Evolutionary conservation across 2,888 invertebrate genomes (phyloP).

Genomic region (Acronicta aceris): DNA sequence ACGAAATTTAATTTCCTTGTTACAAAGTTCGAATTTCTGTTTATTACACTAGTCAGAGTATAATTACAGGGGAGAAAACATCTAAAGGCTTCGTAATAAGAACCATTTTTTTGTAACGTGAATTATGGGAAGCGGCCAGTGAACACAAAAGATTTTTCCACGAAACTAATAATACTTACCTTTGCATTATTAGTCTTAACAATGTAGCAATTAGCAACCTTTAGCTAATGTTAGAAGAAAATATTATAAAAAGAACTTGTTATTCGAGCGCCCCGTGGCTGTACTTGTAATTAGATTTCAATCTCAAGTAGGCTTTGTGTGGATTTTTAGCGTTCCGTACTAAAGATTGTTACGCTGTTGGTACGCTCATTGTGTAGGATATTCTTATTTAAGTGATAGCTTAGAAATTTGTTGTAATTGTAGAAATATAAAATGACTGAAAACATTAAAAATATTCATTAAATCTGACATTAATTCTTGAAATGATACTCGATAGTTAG

Average conservation of each 20-base stretch:
- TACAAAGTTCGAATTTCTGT: conserved; percentile 31
- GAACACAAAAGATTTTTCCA: conserved; percentile 43
- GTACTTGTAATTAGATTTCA: conserved; percentile 15
- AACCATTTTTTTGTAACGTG: conserved; percentile 20
- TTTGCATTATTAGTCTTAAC: conserved; percentile 38
- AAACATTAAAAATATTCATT: too few relatives aligned
- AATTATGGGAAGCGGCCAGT: conserved; percentile 27
- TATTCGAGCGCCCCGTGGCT: conserved; percentile 7
- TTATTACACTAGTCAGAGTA: conserved; percentile 44
- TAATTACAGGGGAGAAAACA: conserved; percentile 45
- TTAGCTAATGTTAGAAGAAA: conserved; percentile 19
- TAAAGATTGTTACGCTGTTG: background rate
- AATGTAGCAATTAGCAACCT: conserved; percentile 43
- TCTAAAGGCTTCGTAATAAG: conserved; percentile 17
- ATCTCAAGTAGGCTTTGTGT: background rate
- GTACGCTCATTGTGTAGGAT: too few relatives aligned
- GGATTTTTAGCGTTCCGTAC: background rate
- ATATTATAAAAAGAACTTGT: conserved; percentile 13
- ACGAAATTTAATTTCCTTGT: conserved; percentile 62
- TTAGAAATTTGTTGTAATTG: too few relatives aligned
- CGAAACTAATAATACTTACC: conserved; percentile 39
- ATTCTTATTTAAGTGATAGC: too few relatives aligned
- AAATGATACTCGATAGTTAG: too few relatives aligned
- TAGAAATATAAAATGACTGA: too few relatives aligned
- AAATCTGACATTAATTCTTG: too few relatives aligned